These are phyloP conservation scores for Hemiprocne comata DNA, from an alignment of 2,113 vertebrate genomes.

Conservation along the genomic window DNA sequence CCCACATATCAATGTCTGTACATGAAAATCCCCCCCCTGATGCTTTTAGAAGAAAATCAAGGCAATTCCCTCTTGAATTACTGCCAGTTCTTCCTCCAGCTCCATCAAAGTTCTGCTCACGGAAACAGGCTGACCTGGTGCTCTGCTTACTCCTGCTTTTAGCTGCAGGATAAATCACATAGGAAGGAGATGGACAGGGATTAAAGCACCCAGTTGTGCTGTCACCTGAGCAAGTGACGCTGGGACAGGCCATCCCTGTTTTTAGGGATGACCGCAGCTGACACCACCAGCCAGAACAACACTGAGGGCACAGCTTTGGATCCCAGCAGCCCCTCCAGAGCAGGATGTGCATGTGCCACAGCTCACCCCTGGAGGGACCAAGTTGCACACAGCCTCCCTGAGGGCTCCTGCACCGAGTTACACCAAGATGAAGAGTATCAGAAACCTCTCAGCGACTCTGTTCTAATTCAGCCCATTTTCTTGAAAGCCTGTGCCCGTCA, in stretches of 20 bases:
- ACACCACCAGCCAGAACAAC: too few relatives aligned
- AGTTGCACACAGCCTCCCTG: fast-evolving
- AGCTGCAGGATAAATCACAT: not conserved
- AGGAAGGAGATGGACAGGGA: not conserved
- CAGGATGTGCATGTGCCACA: fast-evolving
- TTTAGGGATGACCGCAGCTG: fast-evolving
- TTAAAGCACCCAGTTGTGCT: not conserved
- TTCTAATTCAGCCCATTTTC: fast-evolving
- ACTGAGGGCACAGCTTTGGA: not conserved
- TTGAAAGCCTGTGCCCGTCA: too few relatives aligned
- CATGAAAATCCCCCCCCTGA: fast-evolving
- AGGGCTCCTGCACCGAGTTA: fast-evolving
- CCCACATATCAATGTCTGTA: fast-evolving
- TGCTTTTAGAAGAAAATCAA: not conserved
- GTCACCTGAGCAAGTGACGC: not conserved
- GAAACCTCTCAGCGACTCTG: fast-evolving
- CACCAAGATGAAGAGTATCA: fast-evolving
- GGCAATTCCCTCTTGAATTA: not conserved
- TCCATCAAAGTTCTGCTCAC: not conserved
- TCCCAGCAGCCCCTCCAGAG: not conserved
- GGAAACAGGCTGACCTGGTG: not conserved
- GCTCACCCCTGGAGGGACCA: fast-evolving
- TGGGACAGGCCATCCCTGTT: fast-evolving
- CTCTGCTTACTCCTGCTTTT: not conserved
- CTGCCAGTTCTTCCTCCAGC: not conserved